Evolutionary conservation across 53 echinoderm and acorn worm species (phyloP), one percentile per base, ranked within the genome.

Genomic region (Temnopleurus reevesii): DNA sequence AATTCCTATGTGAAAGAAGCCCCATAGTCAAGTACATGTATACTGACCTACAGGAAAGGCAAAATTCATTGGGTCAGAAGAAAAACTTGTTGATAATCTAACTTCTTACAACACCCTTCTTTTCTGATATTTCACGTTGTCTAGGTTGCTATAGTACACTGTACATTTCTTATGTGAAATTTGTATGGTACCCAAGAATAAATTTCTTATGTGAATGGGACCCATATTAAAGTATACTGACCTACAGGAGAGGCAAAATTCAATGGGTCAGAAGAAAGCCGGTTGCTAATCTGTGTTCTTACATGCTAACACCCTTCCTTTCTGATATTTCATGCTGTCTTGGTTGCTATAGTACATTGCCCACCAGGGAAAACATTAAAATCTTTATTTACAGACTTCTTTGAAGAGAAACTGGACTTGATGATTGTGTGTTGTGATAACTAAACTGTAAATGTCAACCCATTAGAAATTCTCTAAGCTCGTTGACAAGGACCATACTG

Each of bases 271-370:
- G 4, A 21, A 63, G n/a, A 8, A 41, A 8, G 36, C 71, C 38
- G n/a, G n/a, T 5, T 19, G 38, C 4, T 38, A 71, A 41, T 41
- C 41, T 71, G 41, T 71, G 30, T 1, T 41, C 71, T 71, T 71
- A 5, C 71, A 71, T n/a, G 71, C 71, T 71, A 71, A 71, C 71
- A 71, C 71, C 71, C 71, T 71, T 71, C 71, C 71, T 71, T 71
- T 71, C 71, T 71, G 41, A 71, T 1, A 41, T 71, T 71, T 71
- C 71, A 36, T 43, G 71, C 71, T 71, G 21, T 71, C 71, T 71
- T 27, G 2, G 23, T 41, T 71, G 21, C 71, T n/a, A n/a, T 41
- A 71, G 71, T 71, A 13, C 71, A 71, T 71, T 71, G 43, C 38
- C n/a, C 71, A 38, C 41, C 41, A 36, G 2, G 43, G 41, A n/a